Evolutionary conservation across 1,140 invertebrate genomes (phyloP).

Genomic region (Dendroctonus ponderosae): DNA sequence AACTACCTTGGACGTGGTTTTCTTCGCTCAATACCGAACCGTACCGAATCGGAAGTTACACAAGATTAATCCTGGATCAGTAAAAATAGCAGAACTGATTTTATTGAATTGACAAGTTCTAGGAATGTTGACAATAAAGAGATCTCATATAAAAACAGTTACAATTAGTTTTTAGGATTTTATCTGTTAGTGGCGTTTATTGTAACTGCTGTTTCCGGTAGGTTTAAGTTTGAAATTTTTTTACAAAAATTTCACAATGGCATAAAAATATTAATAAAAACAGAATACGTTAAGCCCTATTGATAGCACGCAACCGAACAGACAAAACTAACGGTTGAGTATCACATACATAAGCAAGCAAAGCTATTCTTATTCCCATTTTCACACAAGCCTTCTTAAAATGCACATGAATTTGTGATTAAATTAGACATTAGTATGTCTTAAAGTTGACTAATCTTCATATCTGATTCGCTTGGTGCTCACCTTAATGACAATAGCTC

Average conservation of each 20-base stretch:
- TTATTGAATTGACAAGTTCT: slow-evolving; percentile 19
- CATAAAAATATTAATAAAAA: slow-evolving; percentile 4
- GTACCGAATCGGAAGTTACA: slow-evolving; percentile 34
- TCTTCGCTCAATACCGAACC: slow-evolving; percentile 24
- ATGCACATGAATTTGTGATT: slow-evolving; percentile 45
- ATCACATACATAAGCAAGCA: slow-evolving; percentile 6
- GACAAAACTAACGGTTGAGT: slow-evolving; percentile 9
- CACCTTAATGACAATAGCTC: slow-evolving; percentile 46
- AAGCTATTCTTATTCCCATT: slow-evolving; percentile 13
- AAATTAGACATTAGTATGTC: slow-evolving; percentile 47
- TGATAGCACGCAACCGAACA: too few relatives aligned
- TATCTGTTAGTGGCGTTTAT: too few relatives aligned
- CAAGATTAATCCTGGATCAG: slow-evolving; percentile 31
- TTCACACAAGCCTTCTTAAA: slow-evolving; percentile 40
- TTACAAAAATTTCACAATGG: too few relatives aligned
- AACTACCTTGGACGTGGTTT: slow-evolving; percentile 17
- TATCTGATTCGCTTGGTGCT: slow-evolving; percentile 48
- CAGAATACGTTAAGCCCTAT: slow-evolving; percentile 23
- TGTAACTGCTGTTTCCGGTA: too few relatives aligned
- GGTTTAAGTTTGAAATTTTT: too few relatives aligned
- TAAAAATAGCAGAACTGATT: slow-evolving; percentile 36
- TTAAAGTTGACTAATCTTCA: slow-evolving; percentile 47
- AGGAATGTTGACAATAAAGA: too few relatives aligned
- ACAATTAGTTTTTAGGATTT: too few relatives aligned
- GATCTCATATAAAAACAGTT: too few relatives aligned